Percentiles rank a stretch among this genome's conserved stretches.
phyloP scores from a whole-genome alignment of 2,797 vertebrate genomes.

The Aotus griseimembra region DNA sequence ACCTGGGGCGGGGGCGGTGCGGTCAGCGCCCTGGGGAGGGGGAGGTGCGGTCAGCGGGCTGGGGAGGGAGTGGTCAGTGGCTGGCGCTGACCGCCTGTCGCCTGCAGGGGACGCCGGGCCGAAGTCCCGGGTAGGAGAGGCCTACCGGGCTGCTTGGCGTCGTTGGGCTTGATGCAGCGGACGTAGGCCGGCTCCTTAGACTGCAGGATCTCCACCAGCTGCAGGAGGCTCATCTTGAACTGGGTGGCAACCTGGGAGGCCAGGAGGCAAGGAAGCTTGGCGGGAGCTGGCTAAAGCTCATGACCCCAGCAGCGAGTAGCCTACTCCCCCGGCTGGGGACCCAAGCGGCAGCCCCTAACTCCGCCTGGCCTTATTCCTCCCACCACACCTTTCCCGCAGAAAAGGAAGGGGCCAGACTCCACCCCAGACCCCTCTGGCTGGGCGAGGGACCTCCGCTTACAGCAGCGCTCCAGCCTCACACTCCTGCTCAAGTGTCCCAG shows the following conservation, averaged over 20 bases:
- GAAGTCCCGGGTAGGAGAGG: not conserved
- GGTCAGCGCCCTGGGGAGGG: not conserved
- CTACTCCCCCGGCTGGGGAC: not conserved
- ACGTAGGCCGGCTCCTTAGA: conserved; percentile 99
- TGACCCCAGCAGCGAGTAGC: not conserved
- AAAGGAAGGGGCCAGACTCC: not conserved
- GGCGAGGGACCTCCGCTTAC: not conserved
- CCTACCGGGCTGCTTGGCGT: conserved; percentile 96
- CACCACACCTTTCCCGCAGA: not conserved
- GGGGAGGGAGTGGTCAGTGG: not conserved
- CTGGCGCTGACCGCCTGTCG: not conserved
- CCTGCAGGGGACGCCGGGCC: not conserved
- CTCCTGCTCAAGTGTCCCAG: not conserved
- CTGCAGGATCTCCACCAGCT: conserved; percentile 98
- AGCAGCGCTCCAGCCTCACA: not conserved
- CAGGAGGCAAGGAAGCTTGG: not conserved
- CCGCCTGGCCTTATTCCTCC: not conserved
- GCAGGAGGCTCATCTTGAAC: conserved; percentile 97
- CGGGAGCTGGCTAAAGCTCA: not conserved
- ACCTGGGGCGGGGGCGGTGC: conserved; percentile 82
- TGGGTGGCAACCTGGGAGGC: conserved; percentile 93
- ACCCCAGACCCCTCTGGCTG: not conserved
- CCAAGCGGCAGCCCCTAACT: not conserved
- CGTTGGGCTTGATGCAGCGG: conserved; percentile 98
- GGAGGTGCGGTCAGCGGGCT: conserved; percentile 88